Base-by-base conservation (phyloP, 2,113 vertebrate genomes). In the Labeo catla region DNA sequence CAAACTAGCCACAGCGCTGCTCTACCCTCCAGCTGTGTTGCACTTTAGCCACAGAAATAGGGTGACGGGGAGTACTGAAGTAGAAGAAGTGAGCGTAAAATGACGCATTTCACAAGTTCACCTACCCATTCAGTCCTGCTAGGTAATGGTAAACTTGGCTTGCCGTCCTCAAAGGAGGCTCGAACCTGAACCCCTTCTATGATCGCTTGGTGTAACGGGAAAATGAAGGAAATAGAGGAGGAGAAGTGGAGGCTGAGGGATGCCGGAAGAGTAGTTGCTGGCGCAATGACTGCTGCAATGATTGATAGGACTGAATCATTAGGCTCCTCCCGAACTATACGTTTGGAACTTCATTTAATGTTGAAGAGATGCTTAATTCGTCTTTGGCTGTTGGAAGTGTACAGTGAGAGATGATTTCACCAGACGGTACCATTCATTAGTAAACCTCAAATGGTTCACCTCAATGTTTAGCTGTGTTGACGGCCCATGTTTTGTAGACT, bases 1-100 rank as follows among this genome's bases (percentile, higher is more conserved):
- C n/a, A 4, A 28, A 65, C n/a, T 21, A 34, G 63, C 11, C 72
- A 13, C 0, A 28, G 9, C 15, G 43, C n/a, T 21, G 45, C 61
- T 70, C 50, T 85, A 68, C 74, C 84, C 74, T 78, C 76, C 73
- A 68, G 45, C 74, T 65, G 66, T 50, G 66, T 76, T 73, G 36
- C 61, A 78, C 61, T 70, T 68, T 43, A 54, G 47, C 47, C 84
- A 66, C 9, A n/a, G 52, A 36, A 65, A 76, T 50, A 19, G 6
- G 34, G 76, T 57, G 43, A 66, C 7, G 1, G 2, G 5, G n/a
- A 23, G 23, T 47, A 81, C 21, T 66, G n/a, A 66, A n/a, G 61
- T 68, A 39, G 39, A 39, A 39, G 39, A 39, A 39, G 47, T 47
- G 66, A 9, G 15, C 19, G 50, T 66, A 82, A 50, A 82, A 50